These are phyloP conservation scores for Sebastolobus alascanus DNA, from an alignment of 2,797 vertebrate species.

Conservation along the genomic window DNA sequence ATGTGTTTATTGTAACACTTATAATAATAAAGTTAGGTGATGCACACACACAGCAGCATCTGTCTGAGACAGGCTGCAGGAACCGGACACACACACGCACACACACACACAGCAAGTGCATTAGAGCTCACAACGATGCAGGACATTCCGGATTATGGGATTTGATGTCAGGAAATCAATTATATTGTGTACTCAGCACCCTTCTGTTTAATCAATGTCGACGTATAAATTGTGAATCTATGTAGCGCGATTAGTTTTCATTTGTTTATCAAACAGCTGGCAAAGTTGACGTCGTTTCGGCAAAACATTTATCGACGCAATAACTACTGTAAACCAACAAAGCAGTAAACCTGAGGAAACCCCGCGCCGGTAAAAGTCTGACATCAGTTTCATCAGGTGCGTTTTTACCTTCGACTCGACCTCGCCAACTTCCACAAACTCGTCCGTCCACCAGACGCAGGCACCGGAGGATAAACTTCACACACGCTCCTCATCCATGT, in stretches of 20 bases:
- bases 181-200: not conserved
- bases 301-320: not conserved
- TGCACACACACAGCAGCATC: slow-evolving; percentile 1
- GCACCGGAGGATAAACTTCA: slow-evolving; percentile 2
- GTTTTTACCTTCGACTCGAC: slow-evolving; percentile 61
- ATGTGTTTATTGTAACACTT: not conserved
- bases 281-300: not conserved
- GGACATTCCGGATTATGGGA: not conserved
- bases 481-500: slow-evolving; percentile 10
- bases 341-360: not conserved
- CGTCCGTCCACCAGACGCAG: not conserved
- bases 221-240: not conserved
- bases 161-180: not conserved
- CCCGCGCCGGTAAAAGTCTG: not conserved
- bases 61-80: slow-evolving; percentile 1
- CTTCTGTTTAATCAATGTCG: not conserved
- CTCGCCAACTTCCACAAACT: slow-evolving; percentile 33
- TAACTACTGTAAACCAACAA: not conserved
- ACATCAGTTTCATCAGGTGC: not conserved
- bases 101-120: slow-evolving; percentile 6
- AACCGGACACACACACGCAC: not conserved
- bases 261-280: not conserved
- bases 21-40: not conserved
- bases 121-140: slow-evolving; percentile 5
- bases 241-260: not conserved